Base-by-base conservation (phyloP, 30 jellyfish, hydroid and myxozoan species). In the Cassiopea andromeda region DNA sequence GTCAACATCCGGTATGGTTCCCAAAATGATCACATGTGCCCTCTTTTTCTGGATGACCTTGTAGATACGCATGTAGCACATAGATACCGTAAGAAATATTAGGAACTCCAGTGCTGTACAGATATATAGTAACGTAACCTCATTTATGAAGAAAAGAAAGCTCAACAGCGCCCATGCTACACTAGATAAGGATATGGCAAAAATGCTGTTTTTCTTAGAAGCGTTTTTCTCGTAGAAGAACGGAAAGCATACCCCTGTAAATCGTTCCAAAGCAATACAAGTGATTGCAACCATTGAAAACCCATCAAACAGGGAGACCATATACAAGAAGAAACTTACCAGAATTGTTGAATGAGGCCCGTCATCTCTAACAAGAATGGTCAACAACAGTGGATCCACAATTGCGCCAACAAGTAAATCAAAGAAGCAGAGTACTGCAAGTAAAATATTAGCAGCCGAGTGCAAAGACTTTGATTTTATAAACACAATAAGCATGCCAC, bases 271-370 rank as follows among this genome's bases (percentile, higher is more conserved):
- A 15, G 90, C 81, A 44, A 81, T 66, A 38, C 45, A 44, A 2
- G 70, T 81, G 58, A 60, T 59, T 43, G 71, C 48, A 19, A 66
- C 46, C 60, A 81, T 6, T 2, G 90, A 81, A 1, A 61, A 60
- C 7, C 90, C 90, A 46, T 81, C 90, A 46, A 48, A 48, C 16
- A 81, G 73, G 14, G 69, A 81, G 48, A 81, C 57, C 47, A 73
- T 7, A 72, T 81, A 66, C 57, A 69, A 46, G 70, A 61, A 81
- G 48, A 69, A n/a, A 48, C 71, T 44, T 46, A 47, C 48, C 18
- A 60, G 44, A 2, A 17, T 44, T 61, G 19, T 7, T 16, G 89
- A 67, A 43, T 12, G 27, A 50, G 77, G 1, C 68, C 18, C 43
- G 1, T 43, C 79, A 8, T 46, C 46, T 54, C 15, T 81, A 12